phyloP scores from a whole-genome alignment of 2,888 invertebrate genomes.

The Bimastos eiseni region DNA sequence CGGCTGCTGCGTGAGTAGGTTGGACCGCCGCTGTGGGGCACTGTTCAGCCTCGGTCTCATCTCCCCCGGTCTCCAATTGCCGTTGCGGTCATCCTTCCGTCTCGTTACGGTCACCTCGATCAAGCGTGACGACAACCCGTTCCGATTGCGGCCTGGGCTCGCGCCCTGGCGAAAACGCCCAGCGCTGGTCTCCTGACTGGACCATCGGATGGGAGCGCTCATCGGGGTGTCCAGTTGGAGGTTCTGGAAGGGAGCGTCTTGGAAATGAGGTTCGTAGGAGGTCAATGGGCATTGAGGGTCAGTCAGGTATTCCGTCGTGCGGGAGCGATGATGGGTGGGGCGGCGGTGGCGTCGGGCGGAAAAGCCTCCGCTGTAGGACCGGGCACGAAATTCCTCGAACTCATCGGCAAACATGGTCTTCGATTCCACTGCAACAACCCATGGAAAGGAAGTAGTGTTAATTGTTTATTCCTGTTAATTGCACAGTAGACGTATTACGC shows the following conservation, averaged over 20 bases:
- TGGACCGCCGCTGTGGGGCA: not conserved
- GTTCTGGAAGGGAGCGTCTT: not conserved
- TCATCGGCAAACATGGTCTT: not conserved
- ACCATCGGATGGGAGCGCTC: not conserved
- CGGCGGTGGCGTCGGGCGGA: not conserved
- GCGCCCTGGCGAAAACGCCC: not conserved
- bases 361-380: conserved; percentile 35
- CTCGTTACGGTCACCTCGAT: not conserved
- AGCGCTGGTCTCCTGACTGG: not conserved
- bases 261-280: not conserved
- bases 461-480: too few relatives aligned
- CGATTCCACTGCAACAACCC: not conserved
- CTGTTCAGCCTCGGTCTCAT: conserved; percentile 23
- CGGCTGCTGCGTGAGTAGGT: not conserved
- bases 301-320: not conserved
- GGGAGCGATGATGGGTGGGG: not conserved
- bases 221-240: not conserved
- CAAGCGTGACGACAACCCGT: not conserved
- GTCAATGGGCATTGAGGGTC: not conserved
- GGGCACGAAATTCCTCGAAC: conserved; percentile 32
- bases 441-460: too few relatives aligned
- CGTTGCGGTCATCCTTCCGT: not conserved
- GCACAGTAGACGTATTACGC: too few relatives aligned
- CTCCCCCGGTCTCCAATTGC: not conserved
- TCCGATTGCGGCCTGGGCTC: not conserved